Base-by-base conservation (phyloP, 2,797 vertebrate species). In the Monodelphis domestica region DNA sequence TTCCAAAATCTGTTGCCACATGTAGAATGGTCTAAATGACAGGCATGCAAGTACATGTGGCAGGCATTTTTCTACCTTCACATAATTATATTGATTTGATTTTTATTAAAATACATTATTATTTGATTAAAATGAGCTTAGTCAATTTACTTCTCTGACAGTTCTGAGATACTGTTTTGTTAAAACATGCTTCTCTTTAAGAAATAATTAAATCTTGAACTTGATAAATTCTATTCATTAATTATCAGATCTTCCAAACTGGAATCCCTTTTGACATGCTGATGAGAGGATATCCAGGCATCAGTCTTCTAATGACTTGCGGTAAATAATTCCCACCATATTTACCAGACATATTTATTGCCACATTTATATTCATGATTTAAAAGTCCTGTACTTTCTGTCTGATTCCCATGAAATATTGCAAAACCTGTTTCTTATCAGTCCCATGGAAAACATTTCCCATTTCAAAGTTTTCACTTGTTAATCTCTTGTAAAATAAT, bases 31-130 rank as follows among this genome's bases (percentile, higher is more conserved):
- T 84, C n/a, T 78, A 88, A 94, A 89, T 94, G 45, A 91, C 52
- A n/a, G 90, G 94, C 89, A 92, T 89, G 29, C n/a, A 95, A 94
- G 54, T 53, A 88, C 12, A 63, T 56, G 91, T 92, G 53, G 33
- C 54, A 95, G 91, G 92, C 84, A 93, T 92, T 30, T 88, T 95
- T 94, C 94, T 90, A 91, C 91, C 96, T 94, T 95, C 92, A 91
- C 57, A 78, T 89, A 93, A 96, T 91, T 94, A 91, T 53, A 94
- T 6, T 92, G 54, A 96, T 93, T 93, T 96, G 90, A 93, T 92
- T 97, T 97, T 97, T 96, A 95, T 95, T 97, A 91, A 96, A 90
- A 10, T 15, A 84, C 95, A 95, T 97, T 96, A 95, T 92, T 96
- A 93, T 63, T 87, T 38, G 90, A 53, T 93, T 97, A 89, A 95